A percentile compares a stretch with the other conserved stretches of the same genome.
phyloP scores from a whole-genome alignment of 2,888 invertebrate genomes.

The Belgica antarctica region DNA sequence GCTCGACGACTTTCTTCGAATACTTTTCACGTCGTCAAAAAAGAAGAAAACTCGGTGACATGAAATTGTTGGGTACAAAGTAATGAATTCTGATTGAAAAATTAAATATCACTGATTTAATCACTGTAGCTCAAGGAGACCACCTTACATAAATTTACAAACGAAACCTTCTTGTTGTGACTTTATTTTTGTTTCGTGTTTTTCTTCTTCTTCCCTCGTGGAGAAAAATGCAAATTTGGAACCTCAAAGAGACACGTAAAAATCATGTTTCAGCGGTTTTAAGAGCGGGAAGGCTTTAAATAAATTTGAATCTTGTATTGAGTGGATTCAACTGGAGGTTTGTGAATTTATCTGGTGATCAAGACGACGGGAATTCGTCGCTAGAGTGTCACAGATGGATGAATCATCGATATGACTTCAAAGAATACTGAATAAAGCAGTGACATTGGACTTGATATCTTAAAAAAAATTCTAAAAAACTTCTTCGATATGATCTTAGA shows the following conservation, averaged over 20 bases:
- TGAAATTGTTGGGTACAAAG: constrained; percentile 10
- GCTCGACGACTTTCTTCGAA: neutral
- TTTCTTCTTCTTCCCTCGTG: too few species aligned
- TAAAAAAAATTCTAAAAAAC: too few species aligned
- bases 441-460: too few species aligned
- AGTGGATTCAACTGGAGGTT: constrained; percentile 6
- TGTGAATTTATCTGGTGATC: too few species aligned
- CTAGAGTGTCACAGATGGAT: too few species aligned
- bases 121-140: neutral
- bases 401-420: too few species aligned
- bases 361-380: too few species aligned
- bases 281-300: constrained; percentile 18
- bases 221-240: constrained; percentile 21
- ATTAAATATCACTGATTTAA: constrained; percentile 12
- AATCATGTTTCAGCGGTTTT: constrained; percentile 17
- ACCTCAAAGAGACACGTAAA: neutral
- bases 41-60: constrained; percentile 3
- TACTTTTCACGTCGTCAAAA: neutral
- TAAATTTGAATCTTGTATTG: neutral
- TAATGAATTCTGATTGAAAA: constrained; percentile 5
- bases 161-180: constrained; percentile 12
- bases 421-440: too few species aligned
- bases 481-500: too few species aligned
- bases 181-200: too few species aligned
- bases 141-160: constrained; percentile 24